A percentile compares a stretch with the other conserved stretches of the same genome.
phyloP scores from a whole-genome alignment of 35 echinoderm and acorn worm genomes.

The Ophioderma brevispina region DNA sequence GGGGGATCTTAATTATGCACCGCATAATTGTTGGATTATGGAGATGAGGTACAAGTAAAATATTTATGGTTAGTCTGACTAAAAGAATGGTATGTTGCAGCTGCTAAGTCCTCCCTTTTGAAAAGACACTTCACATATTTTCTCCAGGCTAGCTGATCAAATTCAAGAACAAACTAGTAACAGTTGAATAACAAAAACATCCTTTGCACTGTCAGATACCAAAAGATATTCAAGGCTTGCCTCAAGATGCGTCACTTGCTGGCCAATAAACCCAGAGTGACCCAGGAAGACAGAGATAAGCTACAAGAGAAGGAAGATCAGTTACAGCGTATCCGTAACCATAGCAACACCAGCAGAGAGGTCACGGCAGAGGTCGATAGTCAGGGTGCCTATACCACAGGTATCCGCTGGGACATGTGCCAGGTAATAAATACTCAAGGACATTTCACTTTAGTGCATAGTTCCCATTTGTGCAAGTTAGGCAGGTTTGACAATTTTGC shows the following conservation, averaged over 20 bases:
- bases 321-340: constrained; percentile 46
- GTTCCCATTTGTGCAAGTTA: not conserved
- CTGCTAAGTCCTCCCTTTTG: no score
- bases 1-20: no score
- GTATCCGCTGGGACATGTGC: constrained; percentile 85
- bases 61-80: no score
- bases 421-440: constrained; percentile 44
- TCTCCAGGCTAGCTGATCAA: no score
- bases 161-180: no score
- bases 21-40: no score
- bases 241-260: constrained; percentile 79
- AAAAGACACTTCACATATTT: no score
- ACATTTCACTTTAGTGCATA: not conserved
- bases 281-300: constrained; percentile 52
- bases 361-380: constrained; percentile 82
- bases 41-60: no score
- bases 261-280: constrained; percentile 66
- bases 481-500: not conserved
- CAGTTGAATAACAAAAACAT: no score
- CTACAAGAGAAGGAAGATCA: constrained; percentile 51
- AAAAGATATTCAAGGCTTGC: constrained; percentile 78
- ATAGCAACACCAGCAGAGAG: constrained; percentile 39
- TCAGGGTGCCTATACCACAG: constrained; percentile 57
- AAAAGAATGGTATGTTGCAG: no score
- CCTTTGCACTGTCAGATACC: constrained; percentile 72